These are phyloP conservation scores for Lycaena phlaeas DNA, from an alignment of 2,888 invertebrate species.

Conservation along the genomic window DNA sequence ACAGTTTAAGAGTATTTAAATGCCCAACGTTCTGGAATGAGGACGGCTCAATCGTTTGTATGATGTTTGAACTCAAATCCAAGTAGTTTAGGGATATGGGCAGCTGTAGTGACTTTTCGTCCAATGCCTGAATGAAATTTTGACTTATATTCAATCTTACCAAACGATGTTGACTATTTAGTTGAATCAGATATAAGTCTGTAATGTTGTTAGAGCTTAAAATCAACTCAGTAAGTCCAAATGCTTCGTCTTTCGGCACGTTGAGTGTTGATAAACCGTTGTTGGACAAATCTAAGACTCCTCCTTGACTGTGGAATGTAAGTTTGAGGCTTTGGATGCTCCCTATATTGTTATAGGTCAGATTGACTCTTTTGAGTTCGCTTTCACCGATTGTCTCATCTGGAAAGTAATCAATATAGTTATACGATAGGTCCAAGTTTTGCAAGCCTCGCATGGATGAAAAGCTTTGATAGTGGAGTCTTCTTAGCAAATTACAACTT, in stretches of 20 bases:
- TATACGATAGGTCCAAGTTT: slow-evolving; percentile 53
- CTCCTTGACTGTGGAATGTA: slow-evolving; percentile 46
- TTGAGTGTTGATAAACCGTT: slow-evolving; percentile 38
- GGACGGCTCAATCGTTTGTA: slow-evolving; percentile 38
- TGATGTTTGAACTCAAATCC: slow-evolving; percentile 42
- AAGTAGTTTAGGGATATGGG: slow-evolving; percentile 34
- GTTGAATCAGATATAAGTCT: slow-evolving; percentile 32
- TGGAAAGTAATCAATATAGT: slow-evolving; percentile 40
- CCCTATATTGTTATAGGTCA: slow-evolving; percentile 41
- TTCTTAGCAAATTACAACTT: slow-evolving; percentile 39
- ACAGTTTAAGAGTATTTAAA: slow-evolving; percentile 38
- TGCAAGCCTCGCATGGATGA: slow-evolving; percentile 42
- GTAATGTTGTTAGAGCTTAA: slow-evolving; percentile 46
- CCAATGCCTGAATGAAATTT: slow-evolving; percentile 37
- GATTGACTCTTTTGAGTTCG: slow-evolving; percentile 42
- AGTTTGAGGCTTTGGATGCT: slow-evolving; percentile 36
- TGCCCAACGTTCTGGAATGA: slow-evolving; percentile 34
- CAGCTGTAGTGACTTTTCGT: slow-evolving; percentile 36
- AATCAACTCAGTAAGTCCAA: slow-evolving; percentile 33
- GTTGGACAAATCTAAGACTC: slow-evolving; percentile 50
- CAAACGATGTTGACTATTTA: slow-evolving; percentile 37
- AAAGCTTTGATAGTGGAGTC: slow-evolving; percentile 42
- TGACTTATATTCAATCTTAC: slow-evolving; percentile 37
- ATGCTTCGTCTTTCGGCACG: slow-evolving; percentile 39
- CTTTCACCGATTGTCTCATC: slow-evolving; percentile 35